Base-by-base conservation (phyloP, 2,113 vertebrate genomes). In the Cololabis saira region DNA sequence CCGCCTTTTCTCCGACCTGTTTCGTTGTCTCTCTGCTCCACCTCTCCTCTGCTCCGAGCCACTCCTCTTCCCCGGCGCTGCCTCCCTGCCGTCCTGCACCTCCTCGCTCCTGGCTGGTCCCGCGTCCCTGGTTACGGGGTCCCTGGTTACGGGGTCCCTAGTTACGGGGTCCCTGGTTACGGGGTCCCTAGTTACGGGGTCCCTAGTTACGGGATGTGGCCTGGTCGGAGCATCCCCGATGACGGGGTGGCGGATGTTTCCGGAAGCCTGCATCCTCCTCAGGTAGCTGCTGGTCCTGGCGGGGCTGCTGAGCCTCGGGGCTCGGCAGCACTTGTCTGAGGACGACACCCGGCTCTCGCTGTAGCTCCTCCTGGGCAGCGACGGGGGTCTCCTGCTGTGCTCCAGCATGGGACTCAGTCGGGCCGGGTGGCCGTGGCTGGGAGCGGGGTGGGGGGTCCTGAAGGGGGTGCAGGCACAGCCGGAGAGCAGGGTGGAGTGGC, bases 201-300 rank as follows among this genome's bases (percentile, higher is more conserved):
- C 47, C 11, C 60, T 78, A 51, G 41, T 53, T 24, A 67, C 59
- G 55, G 49, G 16, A 0, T 45, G 73, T 50, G 61, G 43, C 14
- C 53, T 71, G 8, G n/a, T 13, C 21, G 74, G 18, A 19, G 75
- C 71, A 65, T 59, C 74, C 43, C 74, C 67, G 11, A 63, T 67
- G 11, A 63, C 58, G 0, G 86, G 82, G 63, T 81, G 89, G 41
- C 92, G 89, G 8, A 93, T 87, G 80, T 94, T 93, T 3, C 91
- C 91, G 2, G 70, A 71, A 3, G 91, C 90, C 42, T 92, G 91
- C 92, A 93, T 93, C 16, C 86, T 87, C 66, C 52, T 88, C 69
- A 91, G 57, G 69, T 93, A 83, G 42, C 71, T 85, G 66, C 61
- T 84, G 30, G 74, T 68, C 21, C 75, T 78, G 17, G 63, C 37